Evolutionary conservation across 1,140 invertebrate species (phyloP), one percentile per base, ranked within the genome.

Genomic region (Teleogryllus occipitalis): DNA sequence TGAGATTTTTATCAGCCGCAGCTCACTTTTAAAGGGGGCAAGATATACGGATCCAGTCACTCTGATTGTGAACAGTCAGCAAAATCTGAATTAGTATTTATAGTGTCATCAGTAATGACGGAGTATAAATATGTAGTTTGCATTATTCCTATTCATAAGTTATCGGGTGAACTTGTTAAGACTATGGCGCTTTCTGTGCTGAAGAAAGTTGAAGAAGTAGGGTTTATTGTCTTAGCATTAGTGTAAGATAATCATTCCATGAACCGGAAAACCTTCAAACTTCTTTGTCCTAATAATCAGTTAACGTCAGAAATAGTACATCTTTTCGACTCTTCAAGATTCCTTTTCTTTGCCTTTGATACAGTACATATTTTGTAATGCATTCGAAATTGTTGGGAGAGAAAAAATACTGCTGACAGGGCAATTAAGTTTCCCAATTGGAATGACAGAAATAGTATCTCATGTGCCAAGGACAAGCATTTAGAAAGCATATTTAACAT

Each of bases 331-430:
- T 18, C 54, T 72, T 72, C 54, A 12, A 72, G 54, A 72, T 12
- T 12, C 18, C 8, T 72, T 8, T 72, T 72, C 18, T 72, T 72
- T 18, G n/a, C 18, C 8, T 72, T 72, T 18, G 54, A 72, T 72
- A 72, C 54, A 72, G 54, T 72, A 12, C 54, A 72, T 72, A 72
- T 72, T 72, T 72, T 72, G 54, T 12, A 72, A 72, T 72, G 54
- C 18, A 72, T 72, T 72, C 8, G 54, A 72, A 72, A 72, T 72
- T 12, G n/a, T 18, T 72, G 54, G 54, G 54, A 72, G n/a, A 8
- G 8, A 72, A 72, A 18, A 72, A 18, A 72, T n/a, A 72, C 8
- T 72, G 54, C 18, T 18, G n/a, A 72, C 18, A 72, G n/a, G 54
- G 8, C 54, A 72, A 12, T 72, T 8, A 8, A 72, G 8, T 72